Conservation (phyloP, 2,797 vertebrate species). For the Choloepus didactylus region DNA sequence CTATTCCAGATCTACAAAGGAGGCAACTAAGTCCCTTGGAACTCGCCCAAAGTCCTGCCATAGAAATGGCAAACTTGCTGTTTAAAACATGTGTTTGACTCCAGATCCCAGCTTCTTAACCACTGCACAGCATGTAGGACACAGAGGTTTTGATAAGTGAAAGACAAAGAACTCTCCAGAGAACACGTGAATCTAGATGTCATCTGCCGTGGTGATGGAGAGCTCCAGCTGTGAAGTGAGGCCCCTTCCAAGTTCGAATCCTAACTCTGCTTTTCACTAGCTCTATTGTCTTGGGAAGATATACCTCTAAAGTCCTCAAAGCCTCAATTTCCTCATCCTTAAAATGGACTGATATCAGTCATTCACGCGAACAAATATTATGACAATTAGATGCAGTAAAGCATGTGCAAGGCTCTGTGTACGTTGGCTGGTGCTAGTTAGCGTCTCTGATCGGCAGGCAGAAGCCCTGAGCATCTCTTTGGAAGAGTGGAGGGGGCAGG, state of each 20-base stretch:
- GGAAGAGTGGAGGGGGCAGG: neutral
- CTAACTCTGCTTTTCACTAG: neutral
- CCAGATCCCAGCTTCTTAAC: too few species aligned
- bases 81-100: neutral
- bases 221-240: neutral
- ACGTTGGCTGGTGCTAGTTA: accelerated
- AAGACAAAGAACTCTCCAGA: neutral
- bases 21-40: neutral
- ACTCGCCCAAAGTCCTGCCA: neutral
- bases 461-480: neutral
- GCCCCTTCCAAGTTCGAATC: neutral
- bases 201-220: accelerated
- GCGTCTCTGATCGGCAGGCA: neutral
- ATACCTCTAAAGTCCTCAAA: neutral
- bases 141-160: neutral
- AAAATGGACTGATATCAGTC: neutral
- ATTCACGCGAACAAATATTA: neutral
- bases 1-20: neutral
- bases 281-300: neutral
- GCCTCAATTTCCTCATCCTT: neutral
- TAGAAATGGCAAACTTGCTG: neutral
- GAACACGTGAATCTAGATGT: neutral
- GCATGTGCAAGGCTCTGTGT: neutral
- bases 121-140: neutral
- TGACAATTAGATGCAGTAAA: neutral